Conservation (phyloP, 2,113 vertebrate species). For the Hippocampus zosterae region DNA sequence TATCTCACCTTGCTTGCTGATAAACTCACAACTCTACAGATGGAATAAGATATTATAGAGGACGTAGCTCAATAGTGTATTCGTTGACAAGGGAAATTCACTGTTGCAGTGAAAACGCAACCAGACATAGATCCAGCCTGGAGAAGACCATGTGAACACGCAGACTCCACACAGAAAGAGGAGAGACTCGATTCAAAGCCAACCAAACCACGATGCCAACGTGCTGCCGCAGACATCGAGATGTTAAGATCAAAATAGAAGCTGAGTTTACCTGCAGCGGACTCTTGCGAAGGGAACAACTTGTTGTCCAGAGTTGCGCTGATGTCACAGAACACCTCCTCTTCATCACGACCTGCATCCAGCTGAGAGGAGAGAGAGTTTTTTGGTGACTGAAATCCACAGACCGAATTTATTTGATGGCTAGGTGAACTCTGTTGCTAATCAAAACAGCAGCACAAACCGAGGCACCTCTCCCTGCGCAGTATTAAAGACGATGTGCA, state of each 20-base stretch:
- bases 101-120: no score
- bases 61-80: not conserved
- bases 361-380: conserved; percentile 68
- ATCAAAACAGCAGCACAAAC: no score
- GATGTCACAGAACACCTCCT: conserved; percentile 94
- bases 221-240: not conserved
- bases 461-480: no score
- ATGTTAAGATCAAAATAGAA: not conserved
- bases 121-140: no score
- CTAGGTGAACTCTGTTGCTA: no score
- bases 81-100: not conserved
- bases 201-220: no score
- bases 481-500: no score
- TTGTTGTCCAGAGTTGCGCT: conserved; percentile 88
- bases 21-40: not conserved
- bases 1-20: conserved; percentile 7
- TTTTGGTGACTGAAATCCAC: not conserved
- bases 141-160: no score
- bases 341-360: conserved; percentile 92
- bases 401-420: not conserved
- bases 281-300: conserved; percentile 84
- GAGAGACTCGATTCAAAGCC: no score
- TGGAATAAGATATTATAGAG: not conserved
- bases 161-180: no score
- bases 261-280: conserved; percentile 76